phyloP scores from a whole-genome alignment of 2,888 invertebrate species.

The Euplexia lucipara region DNA sequence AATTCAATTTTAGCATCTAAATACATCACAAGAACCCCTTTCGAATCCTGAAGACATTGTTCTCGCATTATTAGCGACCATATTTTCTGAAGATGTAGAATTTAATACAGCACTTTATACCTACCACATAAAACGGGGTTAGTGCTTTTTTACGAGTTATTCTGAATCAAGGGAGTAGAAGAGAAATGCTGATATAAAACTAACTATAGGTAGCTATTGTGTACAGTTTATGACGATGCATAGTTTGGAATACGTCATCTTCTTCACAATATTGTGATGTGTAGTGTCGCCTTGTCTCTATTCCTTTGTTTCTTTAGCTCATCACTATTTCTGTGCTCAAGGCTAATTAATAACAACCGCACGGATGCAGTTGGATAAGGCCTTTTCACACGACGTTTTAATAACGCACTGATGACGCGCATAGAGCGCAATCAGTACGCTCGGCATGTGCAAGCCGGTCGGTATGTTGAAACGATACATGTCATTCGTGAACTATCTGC shows the following conservation, averaged over 20 bases:
- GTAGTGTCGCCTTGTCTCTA: too few species aligned
- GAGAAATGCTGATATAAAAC: neutral
- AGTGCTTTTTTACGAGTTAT: slow-evolving; percentile 40
- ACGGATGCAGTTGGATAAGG: too few species aligned
- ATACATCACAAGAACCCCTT: slow-evolving; percentile 7
- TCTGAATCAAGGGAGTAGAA: slow-evolving; percentile 8
- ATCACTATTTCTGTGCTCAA: too few species aligned
- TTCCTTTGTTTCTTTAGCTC: neutral
- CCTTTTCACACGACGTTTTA: too few species aligned
- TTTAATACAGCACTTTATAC: slow-evolving; percentile 5
- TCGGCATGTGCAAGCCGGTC: too few species aligned
- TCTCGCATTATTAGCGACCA: slow-evolving; percentile 7
- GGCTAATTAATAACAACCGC: too few species aligned
- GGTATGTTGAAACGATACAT: too few species aligned
- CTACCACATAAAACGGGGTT: slow-evolving; percentile 15
- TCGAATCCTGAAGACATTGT: neutral
- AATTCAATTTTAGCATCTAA: slow-evolving; percentile 4
- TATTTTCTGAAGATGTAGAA: slow-evolving; percentile 7
- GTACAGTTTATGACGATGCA: neutral
- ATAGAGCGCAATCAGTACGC: too few species aligned
- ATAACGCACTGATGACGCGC: too few species aligned
- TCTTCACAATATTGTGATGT: neutral
- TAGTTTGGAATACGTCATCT: neutral
- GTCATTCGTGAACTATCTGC: too few species aligned
- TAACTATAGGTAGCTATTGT: neutral